Percentiles rank a stretch among this genome's conserved stretches.
Evolutionary conservation across 1,140 invertebrate genomes (phyloP).

Genomic region (Apis dorsata): DNA sequence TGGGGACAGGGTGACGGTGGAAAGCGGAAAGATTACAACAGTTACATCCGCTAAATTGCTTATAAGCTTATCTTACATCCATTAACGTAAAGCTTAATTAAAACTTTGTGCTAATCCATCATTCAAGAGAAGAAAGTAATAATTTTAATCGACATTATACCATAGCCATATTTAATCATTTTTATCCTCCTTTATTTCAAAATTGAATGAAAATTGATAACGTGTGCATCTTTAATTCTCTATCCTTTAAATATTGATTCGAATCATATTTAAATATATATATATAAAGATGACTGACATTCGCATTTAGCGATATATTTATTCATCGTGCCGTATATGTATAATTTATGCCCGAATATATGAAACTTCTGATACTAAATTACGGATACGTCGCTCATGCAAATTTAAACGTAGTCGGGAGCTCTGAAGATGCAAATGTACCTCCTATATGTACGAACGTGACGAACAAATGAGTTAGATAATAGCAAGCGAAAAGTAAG

Average conservation of each 20-base stretch:
- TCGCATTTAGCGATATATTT: background rate
- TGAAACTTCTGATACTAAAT: slow-evolving; percentile 7
- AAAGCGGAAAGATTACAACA: slow-evolving; percentile 1
- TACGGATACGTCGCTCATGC: background rate
- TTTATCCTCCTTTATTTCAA: no score
- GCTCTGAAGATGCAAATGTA: slow-evolving; percentile 21
- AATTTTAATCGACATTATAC: background rate
- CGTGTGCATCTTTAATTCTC: background rate
- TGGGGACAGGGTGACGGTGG: background rate
- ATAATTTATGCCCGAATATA: slow-evolving; percentile 17
- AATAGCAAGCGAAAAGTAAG: slow-evolving; percentile 15
- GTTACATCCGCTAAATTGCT: background rate
- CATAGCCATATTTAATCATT: background rate
- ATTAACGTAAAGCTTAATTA: background rate
- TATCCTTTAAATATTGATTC: background rate
- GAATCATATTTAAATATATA: background rate
- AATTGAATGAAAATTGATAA: background rate
- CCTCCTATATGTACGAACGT: background rate
- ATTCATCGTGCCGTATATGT: background rate
- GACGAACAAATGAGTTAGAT: slow-evolving; percentile 32
- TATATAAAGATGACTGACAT: background rate
- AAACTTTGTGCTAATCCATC: background rate
- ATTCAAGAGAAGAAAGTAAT: background rate
- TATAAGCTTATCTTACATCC: no score
- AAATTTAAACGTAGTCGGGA: background rate